phyloP scores from a whole-genome alignment of 2,113 vertebrate species.

The Neotoma lepida region DNA sequence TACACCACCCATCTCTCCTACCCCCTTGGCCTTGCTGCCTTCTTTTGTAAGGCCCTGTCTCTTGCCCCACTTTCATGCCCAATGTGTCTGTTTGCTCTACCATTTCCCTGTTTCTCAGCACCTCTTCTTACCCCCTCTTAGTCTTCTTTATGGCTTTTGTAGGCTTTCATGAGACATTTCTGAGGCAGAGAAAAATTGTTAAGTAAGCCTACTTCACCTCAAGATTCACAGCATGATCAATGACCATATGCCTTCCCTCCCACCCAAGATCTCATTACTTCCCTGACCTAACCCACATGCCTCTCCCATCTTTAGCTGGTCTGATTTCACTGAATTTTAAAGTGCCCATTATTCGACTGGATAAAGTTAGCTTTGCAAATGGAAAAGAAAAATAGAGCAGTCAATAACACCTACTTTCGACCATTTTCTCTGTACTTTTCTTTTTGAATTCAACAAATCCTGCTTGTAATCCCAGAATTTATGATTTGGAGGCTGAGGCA shows the following conservation, averaged over 20 bases:
- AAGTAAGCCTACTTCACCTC: not conserved
- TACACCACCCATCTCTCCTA: not conserved
- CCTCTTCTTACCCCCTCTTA: too few relatives aligned
- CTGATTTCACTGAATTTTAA: slow-evolving; percentile 1
- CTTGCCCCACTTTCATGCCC: not conserved
- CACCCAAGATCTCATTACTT: not conserved
- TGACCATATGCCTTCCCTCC: not conserved
- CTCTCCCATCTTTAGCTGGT: not conserved
- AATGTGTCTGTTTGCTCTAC: not conserved
- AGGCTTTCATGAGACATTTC: not conserved
- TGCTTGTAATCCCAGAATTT: not conserved
- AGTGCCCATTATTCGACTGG: not conserved
- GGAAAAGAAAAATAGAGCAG: not conserved
- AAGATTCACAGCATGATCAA: not conserved
- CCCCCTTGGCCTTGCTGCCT: not conserved
- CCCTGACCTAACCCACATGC: not conserved
- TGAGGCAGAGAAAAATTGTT: not conserved
- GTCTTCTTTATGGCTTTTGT: not conserved
- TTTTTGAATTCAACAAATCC: not conserved
- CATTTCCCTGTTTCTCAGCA: not conserved
- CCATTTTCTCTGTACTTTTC: not conserved
- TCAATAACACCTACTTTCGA: not conserved
- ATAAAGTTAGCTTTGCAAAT: slow-evolving; percentile 32
- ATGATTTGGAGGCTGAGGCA: not conserved
- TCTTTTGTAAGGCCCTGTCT: not conserved